These are phyloP conservation scores for Phainopepla nitens DNA, from an alignment of 2,113 vertebrate species.

Conservation along the genomic window DNA sequence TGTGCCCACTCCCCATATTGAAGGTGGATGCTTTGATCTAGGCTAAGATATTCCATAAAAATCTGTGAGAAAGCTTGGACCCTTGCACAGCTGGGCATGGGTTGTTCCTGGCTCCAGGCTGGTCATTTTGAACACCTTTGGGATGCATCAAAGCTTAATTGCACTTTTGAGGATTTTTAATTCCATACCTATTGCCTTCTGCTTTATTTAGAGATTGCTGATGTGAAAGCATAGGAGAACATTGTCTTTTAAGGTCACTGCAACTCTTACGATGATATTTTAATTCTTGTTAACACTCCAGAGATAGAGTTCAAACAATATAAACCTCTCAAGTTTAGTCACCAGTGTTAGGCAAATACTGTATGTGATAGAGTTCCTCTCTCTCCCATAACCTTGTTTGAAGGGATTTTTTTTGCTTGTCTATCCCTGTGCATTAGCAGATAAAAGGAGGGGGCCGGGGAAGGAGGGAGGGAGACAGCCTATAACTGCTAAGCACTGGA, in stretches of 20 bases:
- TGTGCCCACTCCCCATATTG: background rate
- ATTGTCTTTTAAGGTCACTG: background rate
- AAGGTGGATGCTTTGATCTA: background rate
- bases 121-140: background rate
- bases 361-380: background rate
- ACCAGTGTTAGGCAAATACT: background rate
- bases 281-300: background rate
- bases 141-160: background rate
- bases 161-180: background rate
- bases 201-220: background rate
- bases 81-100: background rate
- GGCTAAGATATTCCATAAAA: background rate
- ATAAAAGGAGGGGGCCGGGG: background rate
- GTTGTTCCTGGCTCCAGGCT: background rate
- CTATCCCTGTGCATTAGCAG: background rate
- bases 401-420: constrained; percentile 33
- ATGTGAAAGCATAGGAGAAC: background rate
- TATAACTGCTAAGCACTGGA: background rate
- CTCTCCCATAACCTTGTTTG: constrained; percentile 34
- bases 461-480: background rate
- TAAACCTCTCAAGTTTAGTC: constrained; percentile 25
- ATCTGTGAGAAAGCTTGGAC: background rate
- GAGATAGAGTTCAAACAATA: constrained; percentile 15
- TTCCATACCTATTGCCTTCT: background rate
- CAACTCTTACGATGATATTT: background rate